A percentile compares a stretch with the other conserved stretches of the same genome.
Conservation (phyloP, 1,140 invertebrate genomes). For the Cotesia glomerata region DNA sequence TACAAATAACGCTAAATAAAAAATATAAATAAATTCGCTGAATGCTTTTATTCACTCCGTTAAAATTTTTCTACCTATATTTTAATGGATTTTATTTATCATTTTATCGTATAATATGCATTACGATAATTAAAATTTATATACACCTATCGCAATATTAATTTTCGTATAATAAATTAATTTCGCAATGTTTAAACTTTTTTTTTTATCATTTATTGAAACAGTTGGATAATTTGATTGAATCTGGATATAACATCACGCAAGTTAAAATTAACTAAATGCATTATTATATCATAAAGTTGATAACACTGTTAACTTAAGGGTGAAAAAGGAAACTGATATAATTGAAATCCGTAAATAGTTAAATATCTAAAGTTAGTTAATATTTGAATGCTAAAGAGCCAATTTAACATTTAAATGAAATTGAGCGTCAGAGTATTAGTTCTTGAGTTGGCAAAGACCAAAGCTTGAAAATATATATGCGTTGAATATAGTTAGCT, state of each 20-base stretch:
- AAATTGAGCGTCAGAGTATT: constrained; percentile 15
- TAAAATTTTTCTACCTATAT: not conserved
- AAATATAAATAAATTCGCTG: not conserved
- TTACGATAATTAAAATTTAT: not conserved
- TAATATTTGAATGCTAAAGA: not conserved
- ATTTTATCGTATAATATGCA: too few species aligned
- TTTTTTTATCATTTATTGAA: not conserved
- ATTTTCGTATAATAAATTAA: too few species aligned
- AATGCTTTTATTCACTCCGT: too few species aligned
- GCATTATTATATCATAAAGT: too few species aligned
- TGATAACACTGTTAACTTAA: too few species aligned
- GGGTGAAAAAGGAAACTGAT: too few species aligned
- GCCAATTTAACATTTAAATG: constrained; percentile 1
- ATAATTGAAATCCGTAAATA: not conserved
- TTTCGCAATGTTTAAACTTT: not conserved
- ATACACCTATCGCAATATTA: not conserved
- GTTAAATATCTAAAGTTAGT: not conserved
- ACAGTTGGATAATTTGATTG: too few species aligned
- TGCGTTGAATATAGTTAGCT: not conserved
- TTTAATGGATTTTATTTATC: too few species aligned
- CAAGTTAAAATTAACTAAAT: too few species aligned
- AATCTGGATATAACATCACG: too few species aligned
- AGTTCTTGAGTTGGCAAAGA: not conserved
- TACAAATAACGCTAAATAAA: not conserved
- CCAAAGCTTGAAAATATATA: not conserved